Percentiles rank a stretch among this genome's conserved stretches.
Conservation (phyloP, 2,888 invertebrate species). For the Zhuqinia jingwanae region DNA sequence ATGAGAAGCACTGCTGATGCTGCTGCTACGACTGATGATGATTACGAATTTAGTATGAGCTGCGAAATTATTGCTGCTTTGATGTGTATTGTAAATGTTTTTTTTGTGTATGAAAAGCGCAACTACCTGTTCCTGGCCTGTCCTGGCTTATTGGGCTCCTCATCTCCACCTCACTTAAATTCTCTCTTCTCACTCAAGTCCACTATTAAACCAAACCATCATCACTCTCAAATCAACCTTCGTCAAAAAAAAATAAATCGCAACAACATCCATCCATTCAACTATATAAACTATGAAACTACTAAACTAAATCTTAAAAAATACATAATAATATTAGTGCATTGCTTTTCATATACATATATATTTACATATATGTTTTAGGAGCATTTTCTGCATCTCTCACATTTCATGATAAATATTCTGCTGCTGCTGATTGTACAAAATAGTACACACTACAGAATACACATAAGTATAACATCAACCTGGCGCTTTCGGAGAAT, state of each 20-base stretch:
- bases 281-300: background rate
- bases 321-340: no score
- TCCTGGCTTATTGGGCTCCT: no score
- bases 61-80: background rate
- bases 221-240: slow-evolving; percentile 36
- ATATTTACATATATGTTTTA: slow-evolving; percentile 24
- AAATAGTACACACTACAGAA: no score
- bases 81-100: no score
- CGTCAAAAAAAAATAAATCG: slow-evolving; percentile 34
- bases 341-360: no score
- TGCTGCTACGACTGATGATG: background rate
- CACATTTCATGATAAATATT: background rate
- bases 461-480: no score
- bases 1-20: slow-evolving; percentile 8
- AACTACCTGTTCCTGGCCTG: slow-evolving; percentile 57
- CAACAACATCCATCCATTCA: background rate
- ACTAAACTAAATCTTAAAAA: no score
- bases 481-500: background rate
- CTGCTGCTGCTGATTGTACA: background rate
- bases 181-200: no score
- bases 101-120: slow-evolving; percentile 21
- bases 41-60: slow-evolving; percentile 9
- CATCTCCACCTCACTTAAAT: no score
- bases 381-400: background rate
- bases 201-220: no score